These are phyloP conservation scores for Lates calcarifer DNA, from an alignment of 2,113 vertebrate genomes.

Conservation along the genomic window DNA sequence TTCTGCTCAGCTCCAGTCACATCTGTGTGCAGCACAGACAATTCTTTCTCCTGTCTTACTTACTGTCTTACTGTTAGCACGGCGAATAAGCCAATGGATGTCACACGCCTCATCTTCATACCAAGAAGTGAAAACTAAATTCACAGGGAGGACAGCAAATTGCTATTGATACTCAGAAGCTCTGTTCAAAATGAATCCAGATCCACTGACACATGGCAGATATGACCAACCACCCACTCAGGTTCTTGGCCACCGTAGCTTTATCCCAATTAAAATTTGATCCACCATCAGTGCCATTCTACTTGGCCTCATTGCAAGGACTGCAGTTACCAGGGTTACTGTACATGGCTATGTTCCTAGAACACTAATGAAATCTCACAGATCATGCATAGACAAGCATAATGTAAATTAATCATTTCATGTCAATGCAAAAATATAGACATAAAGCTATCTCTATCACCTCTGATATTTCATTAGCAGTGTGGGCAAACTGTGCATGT, in stretches of 20 bases:
- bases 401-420: slow-evolving; percentile 30
- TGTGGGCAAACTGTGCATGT: slow-evolving; percentile 16
- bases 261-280: slow-evolving; percentile 44
- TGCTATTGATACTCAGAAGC: slow-evolving; percentile 50
- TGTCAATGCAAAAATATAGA: not conserved
- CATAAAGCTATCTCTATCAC: slow-evolving; percentile 16
- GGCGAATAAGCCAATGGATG: slow-evolving; percentile 32
- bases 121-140: slow-evolving; percentile 40
- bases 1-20: slow-evolving; percentile 38
- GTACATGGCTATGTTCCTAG: slow-evolving; percentile 7
- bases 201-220: slow-evolving; percentile 48
- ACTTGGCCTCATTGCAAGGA: slow-evolving; percentile 31
- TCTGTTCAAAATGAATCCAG: slow-evolving; percentile 36
- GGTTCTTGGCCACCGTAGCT: slow-evolving; percentile 24
- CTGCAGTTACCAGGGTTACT: slow-evolving; percentile 51
- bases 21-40: slow-evolving; percentile 25
- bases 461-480: slow-evolving; percentile 35
- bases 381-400: slow-evolving; percentile 12
- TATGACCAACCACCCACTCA: slow-evolving; percentile 21
- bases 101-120: slow-evolving; percentile 31
- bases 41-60: not conserved
- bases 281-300: slow-evolving; percentile 20
- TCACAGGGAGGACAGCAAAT: slow-evolving; percentile 14
- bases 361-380: not conserved
- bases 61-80: slow-evolving; percentile 28